Conservation (phyloP, 2,797 vertebrate genomes). For the Eulemur rubriventer region DNA sequence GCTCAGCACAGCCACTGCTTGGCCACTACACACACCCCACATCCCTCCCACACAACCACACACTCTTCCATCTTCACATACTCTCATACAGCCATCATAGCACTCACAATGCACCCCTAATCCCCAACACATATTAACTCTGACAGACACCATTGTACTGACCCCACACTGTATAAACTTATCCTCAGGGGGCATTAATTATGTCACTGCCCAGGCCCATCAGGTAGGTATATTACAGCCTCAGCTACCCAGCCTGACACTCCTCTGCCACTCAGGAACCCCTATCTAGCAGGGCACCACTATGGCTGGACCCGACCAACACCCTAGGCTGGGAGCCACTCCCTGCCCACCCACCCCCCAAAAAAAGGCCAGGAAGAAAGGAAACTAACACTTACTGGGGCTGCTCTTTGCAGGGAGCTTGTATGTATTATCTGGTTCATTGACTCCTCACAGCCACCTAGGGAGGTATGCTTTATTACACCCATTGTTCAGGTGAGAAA, state of each 20-base stretch:
- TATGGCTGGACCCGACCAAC: neutral
- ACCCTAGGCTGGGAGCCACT: neutral
- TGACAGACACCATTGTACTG: neutral
- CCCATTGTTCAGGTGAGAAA: conserved; percentile 47
- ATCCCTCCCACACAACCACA: neutral
- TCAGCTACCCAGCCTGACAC: neutral
- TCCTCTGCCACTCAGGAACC: neutral
- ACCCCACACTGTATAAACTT: neutral
- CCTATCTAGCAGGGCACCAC: neutral
- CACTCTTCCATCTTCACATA: neutral
- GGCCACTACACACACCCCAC: neutral
- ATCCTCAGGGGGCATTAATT: neutral
- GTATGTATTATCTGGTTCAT: neutral
- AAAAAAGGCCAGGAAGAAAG: neutral
- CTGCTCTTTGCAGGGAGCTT: neutral
- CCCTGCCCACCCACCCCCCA: neutral
- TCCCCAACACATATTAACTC: neutral
- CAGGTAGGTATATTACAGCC: neutral
- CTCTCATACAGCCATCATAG: neutral
- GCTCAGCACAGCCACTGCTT: conserved; percentile 18
- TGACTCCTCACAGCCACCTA: conserved; percentile 1
- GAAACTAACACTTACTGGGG: neutral
- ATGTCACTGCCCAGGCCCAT: neutral
- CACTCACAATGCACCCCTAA: neutral
- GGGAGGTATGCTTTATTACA: neutral